Base-by-base conservation (phyloP, 53 echinoderm and acorn worm species). In the Henricia sp. region DNA sequence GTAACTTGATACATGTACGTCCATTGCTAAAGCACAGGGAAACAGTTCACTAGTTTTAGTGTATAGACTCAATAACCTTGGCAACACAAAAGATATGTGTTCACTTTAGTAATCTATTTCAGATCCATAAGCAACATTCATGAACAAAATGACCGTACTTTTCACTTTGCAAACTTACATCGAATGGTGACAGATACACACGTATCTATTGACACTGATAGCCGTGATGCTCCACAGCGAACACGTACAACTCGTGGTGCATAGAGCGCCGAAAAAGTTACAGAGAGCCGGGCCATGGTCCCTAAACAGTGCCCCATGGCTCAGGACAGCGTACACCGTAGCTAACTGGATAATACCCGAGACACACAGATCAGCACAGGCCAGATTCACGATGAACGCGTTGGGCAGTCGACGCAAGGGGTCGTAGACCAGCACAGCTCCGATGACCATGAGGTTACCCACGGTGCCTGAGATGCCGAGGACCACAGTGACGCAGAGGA, bases 151-250 rank as follows among this genome's bases (percentile, higher is more conserved):
- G n/a, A n/a, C n/a, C n/a, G n/a, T n/a, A n/a, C n/a, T n/a, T n/a
- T n/a, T n/a, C n/a, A n/a, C n/a, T n/a, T n/a, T n/a, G n/a, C n/a
- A 38, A 27, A 80, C 80, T 80, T 64, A 80, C 80, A 4, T 2
- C 32, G 80, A 57, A 21, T 71, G 55, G 50, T 83, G 82, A 25
- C 88, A 88, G 50, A 88, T 88, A 30, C 71, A 71, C 36, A 88
- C 68, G 66, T 88, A 88, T 57, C 88, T 70, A 50, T 88, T 88
- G 71, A 88, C 40, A 52, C 83, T 83, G 27, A 88, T 88, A 24
- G 83, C 70, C 39, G 52, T 71, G 17, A 88, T 88, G 26, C 55
- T 71, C 88, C 88, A 88, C 27, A 88, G 59, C 8, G 88, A 88
- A 13, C 82, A 82, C 2, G 60, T 62, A 36, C 88, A 88, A 11